Conservation (phyloP, 2,888 invertebrate species). For the Tiliacea aurago region DNA sequence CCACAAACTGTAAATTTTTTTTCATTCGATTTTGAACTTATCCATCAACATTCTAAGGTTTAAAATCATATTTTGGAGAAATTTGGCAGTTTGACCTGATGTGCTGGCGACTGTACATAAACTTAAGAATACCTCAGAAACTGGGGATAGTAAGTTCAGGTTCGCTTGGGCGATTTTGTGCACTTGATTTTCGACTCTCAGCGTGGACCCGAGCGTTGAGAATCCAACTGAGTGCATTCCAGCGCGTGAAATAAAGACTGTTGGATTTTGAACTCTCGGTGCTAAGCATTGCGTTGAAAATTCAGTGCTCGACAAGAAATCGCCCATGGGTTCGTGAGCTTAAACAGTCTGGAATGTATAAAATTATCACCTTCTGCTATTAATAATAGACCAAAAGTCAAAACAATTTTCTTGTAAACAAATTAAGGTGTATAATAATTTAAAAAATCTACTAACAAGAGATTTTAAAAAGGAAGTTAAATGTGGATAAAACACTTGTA, state of each 20-base stretch:
- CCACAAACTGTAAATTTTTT: no score
- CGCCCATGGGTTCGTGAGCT: neutral
- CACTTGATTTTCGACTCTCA: neutral
- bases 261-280: neutral
- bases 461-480: slow-evolving; percentile 18
- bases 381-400: neutral
- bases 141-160: no score
- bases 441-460: neutral
- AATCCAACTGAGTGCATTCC: neutral
- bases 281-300: neutral
- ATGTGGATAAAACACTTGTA: slow-evolving; percentile 36
- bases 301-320: neutral
- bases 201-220: neutral
- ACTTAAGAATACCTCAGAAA: no score
- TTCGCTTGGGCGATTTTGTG: no score
- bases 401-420: slow-evolving; percentile 14
- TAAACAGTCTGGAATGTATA: neutral
- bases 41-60: no score
- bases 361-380: neutral
- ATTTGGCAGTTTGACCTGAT: no score
- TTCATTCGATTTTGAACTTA: no score
- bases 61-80: no score
- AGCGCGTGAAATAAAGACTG: neutral
- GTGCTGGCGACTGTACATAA: no score
- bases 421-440: neutral